A percentile compares a stretch with the other conserved stretches of the same genome.
Evolutionary conservation across 30 jellyfish, hydroid and myxozoan genomes (phyloP).

Genomic region (Sanderia malayensis): DNA sequence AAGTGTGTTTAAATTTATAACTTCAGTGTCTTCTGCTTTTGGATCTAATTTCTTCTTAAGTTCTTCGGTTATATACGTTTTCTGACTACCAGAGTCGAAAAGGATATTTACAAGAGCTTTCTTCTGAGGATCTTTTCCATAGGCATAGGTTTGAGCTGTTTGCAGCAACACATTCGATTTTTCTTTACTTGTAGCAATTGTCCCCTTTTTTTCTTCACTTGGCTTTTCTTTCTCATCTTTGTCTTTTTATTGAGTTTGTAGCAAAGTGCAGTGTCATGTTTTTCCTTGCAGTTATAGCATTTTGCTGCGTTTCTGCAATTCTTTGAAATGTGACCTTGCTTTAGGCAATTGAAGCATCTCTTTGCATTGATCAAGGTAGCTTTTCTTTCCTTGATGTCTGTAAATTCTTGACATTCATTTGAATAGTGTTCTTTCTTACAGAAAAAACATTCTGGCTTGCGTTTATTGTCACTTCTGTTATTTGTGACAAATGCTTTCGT

Average conservation of each 20-base stretch:
- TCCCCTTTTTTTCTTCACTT: neutral
- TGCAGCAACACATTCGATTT: conserved; percentile 35
- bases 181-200: conserved; percentile 21
- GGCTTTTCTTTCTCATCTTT: neutral
- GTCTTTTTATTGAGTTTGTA: neutral
- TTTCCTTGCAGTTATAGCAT: conserved; percentile 41
- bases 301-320: conserved; percentile 15
- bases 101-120: neutral
- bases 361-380: conserved; percentile 17
- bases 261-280: conserved; percentile 21
- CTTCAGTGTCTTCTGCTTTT: neutral
- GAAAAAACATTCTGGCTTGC: conserved; percentile 13
- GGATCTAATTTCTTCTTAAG: neutral
- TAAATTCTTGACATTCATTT: conserved; percentile 19
- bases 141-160: conserved; percentile 19
- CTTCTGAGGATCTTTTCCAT: neutral
- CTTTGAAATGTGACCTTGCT: conserved; percentile 14
- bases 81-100: neutral
- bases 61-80: neutral
- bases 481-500: neutral
- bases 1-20: neutral
- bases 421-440: conserved; percentile 45
- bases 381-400: conserved; percentile 19
- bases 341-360: conserved; percentile 52
- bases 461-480: neutral